Percentiles rank a stretch among this genome's conserved stretches.
These are phyloP conservation scores for Polyommatus icarus DNA, from an alignment of 2,888 invertebrate genomes.

Conservation along the genomic window DNA sequence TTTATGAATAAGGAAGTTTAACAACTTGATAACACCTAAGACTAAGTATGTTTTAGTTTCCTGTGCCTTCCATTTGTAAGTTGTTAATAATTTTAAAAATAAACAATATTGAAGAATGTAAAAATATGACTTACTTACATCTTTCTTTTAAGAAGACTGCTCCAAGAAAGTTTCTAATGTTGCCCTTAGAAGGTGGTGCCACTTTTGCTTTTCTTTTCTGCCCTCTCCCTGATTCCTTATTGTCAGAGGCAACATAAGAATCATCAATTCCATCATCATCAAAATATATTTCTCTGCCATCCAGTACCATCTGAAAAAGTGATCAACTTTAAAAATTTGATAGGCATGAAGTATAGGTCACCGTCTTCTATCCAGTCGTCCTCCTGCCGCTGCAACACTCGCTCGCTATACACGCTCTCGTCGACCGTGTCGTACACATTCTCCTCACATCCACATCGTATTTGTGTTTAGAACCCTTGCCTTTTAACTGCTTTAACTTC, in stretches of 20 bases:
- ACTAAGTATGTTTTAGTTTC: neutral
- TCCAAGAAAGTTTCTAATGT: conserved; percentile 89
- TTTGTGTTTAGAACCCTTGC: conserved; percentile 90
- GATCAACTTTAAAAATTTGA: neutral
- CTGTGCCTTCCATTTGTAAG: neutral
- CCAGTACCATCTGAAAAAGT: conserved; percentile 87
- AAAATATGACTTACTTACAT: conserved; percentile 72
- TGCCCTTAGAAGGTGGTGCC: conserved; percentile 81
- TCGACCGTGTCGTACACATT: conserved; percentile 97
- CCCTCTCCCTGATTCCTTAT: conserved; percentile 73
- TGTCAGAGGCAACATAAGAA: conserved; percentile 81
- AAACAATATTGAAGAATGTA: neutral
- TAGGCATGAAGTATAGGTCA: conserved; percentile 31
- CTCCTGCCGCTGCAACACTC: conserved; percentile 91
- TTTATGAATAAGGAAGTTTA: neutral
- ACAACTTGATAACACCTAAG: neutral
- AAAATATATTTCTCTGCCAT: conserved; percentile 98
- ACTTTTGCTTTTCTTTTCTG: conserved; percentile 75
- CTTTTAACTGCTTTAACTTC: conserved; percentile 86
- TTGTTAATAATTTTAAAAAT: neutral
- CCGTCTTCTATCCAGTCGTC: conserved; percentile 98
- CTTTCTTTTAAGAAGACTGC: conserved; percentile 89
- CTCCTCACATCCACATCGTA: conserved; percentile 89
- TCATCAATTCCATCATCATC: conserved; percentile 94
- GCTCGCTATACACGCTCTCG: conserved; percentile 90